Evolutionary conservation across 2,888 invertebrate species (phyloP), one percentile per base, ranked within the genome.

Genomic region (Xylocampa areola): DNA sequence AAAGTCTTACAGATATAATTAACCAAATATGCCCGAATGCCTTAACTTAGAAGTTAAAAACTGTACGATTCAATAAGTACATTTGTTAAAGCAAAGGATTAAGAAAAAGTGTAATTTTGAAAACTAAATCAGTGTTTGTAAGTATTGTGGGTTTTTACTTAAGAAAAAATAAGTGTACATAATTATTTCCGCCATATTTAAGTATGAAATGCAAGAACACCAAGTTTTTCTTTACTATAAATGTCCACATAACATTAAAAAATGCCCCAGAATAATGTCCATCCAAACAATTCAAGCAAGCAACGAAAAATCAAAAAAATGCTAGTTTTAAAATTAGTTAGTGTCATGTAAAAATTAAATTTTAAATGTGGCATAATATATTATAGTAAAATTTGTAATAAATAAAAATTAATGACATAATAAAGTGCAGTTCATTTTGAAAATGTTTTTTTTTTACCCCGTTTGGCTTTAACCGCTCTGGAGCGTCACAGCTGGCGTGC

Each of bases 351-450:
- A 54, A 64, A 53, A 68, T 47, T 62, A 49, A 65, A 68, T 61
- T 59, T 53, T 47, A 66, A 57, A 13, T 60, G 65, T 61, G 63
- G 53, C 59, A 70, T 64, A 61, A 69, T 73, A 72, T 55, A 61
- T 68, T 73, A 72, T 55, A 33, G 17, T 54, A 60, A 58, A 63
- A 61, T 68, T 74, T 75, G 64, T 77, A 76, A 67, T 60, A 49
- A 76, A 67, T 60, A 49, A 69, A 73, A 67, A 44, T 43, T 49
- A 60, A 45, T 59, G 51, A 60, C 29, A 60, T 66, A 71, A 65
- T 67, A 77, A 72, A 76, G 17, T 51, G 71, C 58, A 60, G 49
- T 71, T 67, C 62, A 61, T 76, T 73, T 70, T 68, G 51, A 55
- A 16, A 7, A 10, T 50, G 49, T n/a, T 21, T 32, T 44, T 47